Evolutionary conservation across 2,888 invertebrate genomes (phyloP).

Genomic region (Pammene fasciana): DNA sequence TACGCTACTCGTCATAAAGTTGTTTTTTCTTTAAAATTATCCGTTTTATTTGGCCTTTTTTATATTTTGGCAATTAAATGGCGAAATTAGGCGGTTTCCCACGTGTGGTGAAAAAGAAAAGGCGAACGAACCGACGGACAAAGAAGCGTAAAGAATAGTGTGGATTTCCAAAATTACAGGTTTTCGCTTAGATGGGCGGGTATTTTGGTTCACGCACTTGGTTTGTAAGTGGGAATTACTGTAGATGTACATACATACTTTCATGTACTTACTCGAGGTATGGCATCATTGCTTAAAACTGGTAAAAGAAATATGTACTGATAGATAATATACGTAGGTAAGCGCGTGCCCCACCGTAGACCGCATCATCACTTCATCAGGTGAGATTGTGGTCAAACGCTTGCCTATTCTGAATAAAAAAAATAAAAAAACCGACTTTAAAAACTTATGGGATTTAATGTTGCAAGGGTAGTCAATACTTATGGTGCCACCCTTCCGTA

Average conservation of each 20-base stretch:
- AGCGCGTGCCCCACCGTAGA: too few species aligned
- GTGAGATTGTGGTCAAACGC: too few species aligned
- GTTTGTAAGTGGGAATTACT: too few species aligned
- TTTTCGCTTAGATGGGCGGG: conserved; percentile 1
- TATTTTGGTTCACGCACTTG: conserved; percentile 3
- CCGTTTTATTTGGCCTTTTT: not conserved
- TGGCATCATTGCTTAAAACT: too few species aligned
- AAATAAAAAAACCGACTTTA: too few species aligned
- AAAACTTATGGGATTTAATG: too few species aligned
- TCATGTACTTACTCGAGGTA: not conserved
- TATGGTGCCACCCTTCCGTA: too few species aligned
- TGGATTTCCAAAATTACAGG: conserved; percentile 26
- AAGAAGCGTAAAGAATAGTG: conserved; percentile 25
- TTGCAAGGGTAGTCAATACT: too few species aligned
- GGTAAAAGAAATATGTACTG: too few species aligned
- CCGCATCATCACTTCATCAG: too few species aligned
- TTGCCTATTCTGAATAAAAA: too few species aligned
- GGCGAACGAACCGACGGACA: conserved; percentile 33
- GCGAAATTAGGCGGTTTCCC: conserved; percentile 39
- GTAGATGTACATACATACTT: not conserved
- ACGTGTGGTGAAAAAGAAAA: conserved; percentile 33
- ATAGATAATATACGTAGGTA: too few species aligned
- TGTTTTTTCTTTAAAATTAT: not conserved
- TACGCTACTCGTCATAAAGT: not conserved
- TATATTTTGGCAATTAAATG: conserved; percentile 12